Evolutionary conservation across 64 coral and sea anemone genomes (phyloP).

Genomic region (Porites lutea): DNA sequence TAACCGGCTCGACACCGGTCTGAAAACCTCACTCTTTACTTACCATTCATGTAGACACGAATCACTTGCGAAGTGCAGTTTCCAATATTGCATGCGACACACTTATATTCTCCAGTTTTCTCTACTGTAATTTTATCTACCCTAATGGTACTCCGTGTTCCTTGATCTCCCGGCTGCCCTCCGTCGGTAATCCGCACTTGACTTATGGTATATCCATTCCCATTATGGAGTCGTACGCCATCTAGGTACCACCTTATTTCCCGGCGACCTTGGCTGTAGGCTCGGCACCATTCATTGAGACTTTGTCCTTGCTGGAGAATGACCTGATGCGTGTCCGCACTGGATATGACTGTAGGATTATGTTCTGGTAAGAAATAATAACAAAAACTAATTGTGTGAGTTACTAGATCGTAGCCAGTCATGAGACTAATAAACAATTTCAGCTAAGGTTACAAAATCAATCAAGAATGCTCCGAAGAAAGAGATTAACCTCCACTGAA

Average conservation of each 20-base stretch:
- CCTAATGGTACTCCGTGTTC: conserved; percentile 45
- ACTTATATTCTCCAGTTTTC: conserved; percentile 84
- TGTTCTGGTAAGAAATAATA: neutral
- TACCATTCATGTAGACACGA: conserved; percentile 72
- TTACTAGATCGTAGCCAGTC: neutral
- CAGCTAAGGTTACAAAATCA: too few relatives aligned
- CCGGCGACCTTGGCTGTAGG: conserved; percentile 3
- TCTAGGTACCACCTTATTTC: conserved; percentile 84
- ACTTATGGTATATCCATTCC: conserved; percentile 55
- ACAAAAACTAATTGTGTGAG: neutral
- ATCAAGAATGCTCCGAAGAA: too few relatives aligned
- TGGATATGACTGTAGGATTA: conserved; percentile 39
- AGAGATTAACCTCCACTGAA: too few relatives aligned
- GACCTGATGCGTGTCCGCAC: neutral
- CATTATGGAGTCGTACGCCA: conserved; percentile 17
- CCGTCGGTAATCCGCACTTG: neutral
- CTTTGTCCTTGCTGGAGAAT: conserved; percentile 44
- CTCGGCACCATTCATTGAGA: conserved; percentile 54
- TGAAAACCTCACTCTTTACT: neutral
- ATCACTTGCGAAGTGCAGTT: conserved; percentile 67
- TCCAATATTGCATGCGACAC: conserved; percentile 68
- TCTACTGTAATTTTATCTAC: conserved; percentile 35
- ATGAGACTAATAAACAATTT: neutral
- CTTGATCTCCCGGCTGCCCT: neutral
- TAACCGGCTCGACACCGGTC: too few relatives aligned